Evolutionary conservation across 2,113 vertebrate genomes (phyloP), one percentile per base, ranked within the genome.

Genomic region (Apodemus speciosus): DNA sequence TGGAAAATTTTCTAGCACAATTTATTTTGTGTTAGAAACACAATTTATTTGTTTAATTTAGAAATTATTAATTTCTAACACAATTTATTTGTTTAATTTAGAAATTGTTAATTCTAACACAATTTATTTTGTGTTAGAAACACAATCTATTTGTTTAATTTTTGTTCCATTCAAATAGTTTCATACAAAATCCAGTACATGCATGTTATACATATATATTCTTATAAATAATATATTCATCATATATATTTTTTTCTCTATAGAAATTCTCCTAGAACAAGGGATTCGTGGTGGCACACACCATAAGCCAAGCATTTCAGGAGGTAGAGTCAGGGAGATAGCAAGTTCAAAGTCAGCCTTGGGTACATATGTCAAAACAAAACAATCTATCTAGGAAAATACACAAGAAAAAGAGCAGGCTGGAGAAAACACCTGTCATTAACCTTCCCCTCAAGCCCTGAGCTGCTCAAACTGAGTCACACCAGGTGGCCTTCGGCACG

Each of bases 191-290:
- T 30, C 25, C 35, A 49, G 51, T 69, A 13, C 58, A 38, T 79
- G 16, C 76, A 49, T 68, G 40, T 21, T 53, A 58, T 83, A 79
- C 35, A 49, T 8, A 53, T 6, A 35, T n/a, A 62, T 60, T 49
- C 16, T 60, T 56, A 84, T 0, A 69, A 15, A 73, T 84, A 84
- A 77, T 77, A 73, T 64, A 75, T 88, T 85, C 21, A 60, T 85
- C 75, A 15, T 27, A 9, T 35, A 51, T n/a, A 15, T 3, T 58
- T 87, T 53, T 56, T 53, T 60, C 27, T 85, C 66, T 58, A 49
- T 80, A 85, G 90, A 80, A 93, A 83, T 66, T 83, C 38, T 90
- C 76, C n/a, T 23, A 76, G 58, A 76, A 46, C 56, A 76, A 49
- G 20, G 21, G 21, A 49, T 35, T 21, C 40, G 10, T 49, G 14